These are phyloP conservation scores for Carettochelys insculpta DNA, from an alignment of 2,113 vertebrate species.

Conservation along the genomic window DNA sequence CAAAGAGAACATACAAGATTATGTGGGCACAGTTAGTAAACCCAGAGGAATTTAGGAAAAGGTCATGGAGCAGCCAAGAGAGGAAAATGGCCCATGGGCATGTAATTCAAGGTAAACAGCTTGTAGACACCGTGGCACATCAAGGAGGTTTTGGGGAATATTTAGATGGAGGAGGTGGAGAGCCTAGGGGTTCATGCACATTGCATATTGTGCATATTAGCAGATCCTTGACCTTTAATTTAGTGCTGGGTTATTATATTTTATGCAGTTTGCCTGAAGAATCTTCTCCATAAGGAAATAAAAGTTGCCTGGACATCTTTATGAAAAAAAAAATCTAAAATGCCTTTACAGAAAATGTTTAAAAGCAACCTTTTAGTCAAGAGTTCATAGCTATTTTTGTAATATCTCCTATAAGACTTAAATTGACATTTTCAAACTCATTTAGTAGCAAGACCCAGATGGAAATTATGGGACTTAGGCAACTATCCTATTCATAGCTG, in stretches of 20 bases:
- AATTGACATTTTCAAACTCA: neutral
- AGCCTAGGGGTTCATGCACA: neutral
- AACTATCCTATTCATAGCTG: neutral
- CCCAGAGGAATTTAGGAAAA: neutral
- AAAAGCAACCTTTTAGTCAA: neutral
- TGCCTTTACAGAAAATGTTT: neutral
- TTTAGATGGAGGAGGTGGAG: neutral
- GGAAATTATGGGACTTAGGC: neutral
- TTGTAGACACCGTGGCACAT: neutral
- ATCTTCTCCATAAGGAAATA: slow-evolving; percentile 36
- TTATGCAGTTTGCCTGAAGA: slow-evolving; percentile 27
- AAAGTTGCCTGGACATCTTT: slow-evolving; percentile 21
- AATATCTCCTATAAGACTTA: neutral
- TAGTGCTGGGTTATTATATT: slow-evolving; percentile 36
- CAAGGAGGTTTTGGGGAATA: neutral
- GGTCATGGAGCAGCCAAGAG: neutral
- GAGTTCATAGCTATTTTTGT: neutral
- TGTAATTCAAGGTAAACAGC: neutral
- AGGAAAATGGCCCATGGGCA: neutral
- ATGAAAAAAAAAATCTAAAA: slow-evolving; percentile 22
- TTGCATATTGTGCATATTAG: neutral
- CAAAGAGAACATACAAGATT: neutral
- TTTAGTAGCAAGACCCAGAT: neutral
- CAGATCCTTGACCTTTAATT: slow-evolving; percentile 30
- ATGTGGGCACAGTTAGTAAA: neutral